phyloP scores from a whole-genome alignment of 2,113 vertebrate genomes.

The Neotragus pygmaeus region DNA sequence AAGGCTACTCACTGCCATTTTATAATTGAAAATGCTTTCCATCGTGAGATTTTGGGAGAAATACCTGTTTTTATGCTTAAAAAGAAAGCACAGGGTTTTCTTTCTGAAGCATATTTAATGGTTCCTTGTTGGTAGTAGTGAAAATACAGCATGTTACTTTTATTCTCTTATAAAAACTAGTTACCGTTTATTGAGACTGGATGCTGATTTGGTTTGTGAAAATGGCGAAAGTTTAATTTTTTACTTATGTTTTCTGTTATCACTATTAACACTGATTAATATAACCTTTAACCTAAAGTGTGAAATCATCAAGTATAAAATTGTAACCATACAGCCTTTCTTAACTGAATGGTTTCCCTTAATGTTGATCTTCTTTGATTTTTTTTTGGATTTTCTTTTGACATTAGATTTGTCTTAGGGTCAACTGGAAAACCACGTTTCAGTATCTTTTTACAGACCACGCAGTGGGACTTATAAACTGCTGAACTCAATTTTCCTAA shows the following conservation, averaged over 20 bases:
- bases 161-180: background rate
- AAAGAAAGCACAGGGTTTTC: background rate
- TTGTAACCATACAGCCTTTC: background rate
- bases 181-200: background rate
- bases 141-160: background rate
- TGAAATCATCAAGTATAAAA: background rate
- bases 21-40: slow-evolving; percentile 39
- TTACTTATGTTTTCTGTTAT: background rate
- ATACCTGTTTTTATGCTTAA: background rate
- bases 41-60: background rate
- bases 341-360: background rate
- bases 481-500: background rate
- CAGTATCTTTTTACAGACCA: background rate
- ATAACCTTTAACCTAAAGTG: background rate
- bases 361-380: background rate
- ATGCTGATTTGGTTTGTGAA: background rate
- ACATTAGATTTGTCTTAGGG: background rate
- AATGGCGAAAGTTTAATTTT: background rate
- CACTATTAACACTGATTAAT: background rate
- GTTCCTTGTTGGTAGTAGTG: background rate
- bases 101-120: slow-evolving; percentile 13
- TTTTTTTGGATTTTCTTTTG: background rate
- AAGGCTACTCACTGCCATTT: slow-evolving; percentile 43
- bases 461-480: background rate
- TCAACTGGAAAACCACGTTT: background rate